phyloP scores from a whole-genome alignment of 2,113 vertebrate species.

The Maccullochella peelii region DNA sequence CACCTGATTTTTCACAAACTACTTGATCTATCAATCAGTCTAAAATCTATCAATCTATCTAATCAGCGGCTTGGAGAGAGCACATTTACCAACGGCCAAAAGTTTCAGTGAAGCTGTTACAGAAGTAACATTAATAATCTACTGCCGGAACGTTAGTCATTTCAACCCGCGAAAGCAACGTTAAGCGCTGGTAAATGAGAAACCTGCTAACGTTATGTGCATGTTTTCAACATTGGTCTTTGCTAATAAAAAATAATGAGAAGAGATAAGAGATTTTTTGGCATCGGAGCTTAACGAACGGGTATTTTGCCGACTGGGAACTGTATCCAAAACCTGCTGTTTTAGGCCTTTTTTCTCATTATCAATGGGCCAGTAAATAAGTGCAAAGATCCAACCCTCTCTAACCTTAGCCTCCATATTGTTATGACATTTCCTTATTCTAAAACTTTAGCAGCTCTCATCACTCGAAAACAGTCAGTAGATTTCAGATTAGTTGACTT shows the following conservation, averaged over 20 bases:
- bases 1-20: too few relatives aligned
- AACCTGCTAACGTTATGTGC: too few relatives aligned
- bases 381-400: not conserved
- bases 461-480: conserved; percentile 50
- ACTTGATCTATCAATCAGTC: too few relatives aligned
- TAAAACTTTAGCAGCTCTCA: conserved; percentile 40
- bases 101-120: not conserved
- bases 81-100: not conserved
- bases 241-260: not conserved
- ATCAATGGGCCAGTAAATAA: not conserved
- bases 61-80: not conserved
- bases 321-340: not conserved
- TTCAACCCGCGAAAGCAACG: too few relatives aligned
- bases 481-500: conserved; percentile 73
- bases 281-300: not conserved
- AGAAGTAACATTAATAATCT: not conserved
- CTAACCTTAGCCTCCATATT: not conserved
- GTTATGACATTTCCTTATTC: conserved; percentile 37
- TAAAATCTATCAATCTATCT: too few relatives aligned
- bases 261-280: not conserved
- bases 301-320: not conserved
- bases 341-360: not conserved
- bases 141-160: too few relatives aligned
- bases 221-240: not conserved
- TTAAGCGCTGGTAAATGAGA: too few relatives aligned